phyloP scores from a whole-genome alignment of 2,113 vertebrate genomes.

The Donacobius atricapilla region DNA sequence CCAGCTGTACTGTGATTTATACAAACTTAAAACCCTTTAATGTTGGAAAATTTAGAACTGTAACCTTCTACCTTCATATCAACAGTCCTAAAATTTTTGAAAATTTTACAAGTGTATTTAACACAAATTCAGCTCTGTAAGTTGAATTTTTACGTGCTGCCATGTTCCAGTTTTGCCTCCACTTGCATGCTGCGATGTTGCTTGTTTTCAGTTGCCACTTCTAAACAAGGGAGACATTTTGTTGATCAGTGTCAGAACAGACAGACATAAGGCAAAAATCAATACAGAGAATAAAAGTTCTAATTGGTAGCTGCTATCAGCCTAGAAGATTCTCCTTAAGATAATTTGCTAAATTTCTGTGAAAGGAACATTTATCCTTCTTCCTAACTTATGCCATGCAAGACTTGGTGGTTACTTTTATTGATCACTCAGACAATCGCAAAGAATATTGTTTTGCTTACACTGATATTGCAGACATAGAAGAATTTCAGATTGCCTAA shows the following conservation, averaged over 20 bases:
- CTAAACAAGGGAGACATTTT: neutral
- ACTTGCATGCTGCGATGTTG: neutral
- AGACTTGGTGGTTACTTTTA: neutral
- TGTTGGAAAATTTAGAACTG: neutral
- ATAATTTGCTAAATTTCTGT: neutral
- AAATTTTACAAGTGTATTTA: neutral
- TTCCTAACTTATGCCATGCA: neutral
- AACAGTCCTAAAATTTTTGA: neutral
- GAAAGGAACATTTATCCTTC: neutral
- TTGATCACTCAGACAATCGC: neutral
- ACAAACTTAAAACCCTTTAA: neutral
- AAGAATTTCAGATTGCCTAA: neutral
- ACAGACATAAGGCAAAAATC: neutral
- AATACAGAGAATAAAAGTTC: neutral
- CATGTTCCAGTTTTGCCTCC: neutral
- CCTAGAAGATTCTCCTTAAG: neutral
- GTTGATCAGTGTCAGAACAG: neutral
- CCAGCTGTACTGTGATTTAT: neutral
- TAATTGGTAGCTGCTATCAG: neutral
- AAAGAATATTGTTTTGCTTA: neutral
- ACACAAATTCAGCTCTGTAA: neutral
- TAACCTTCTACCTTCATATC: neutral
- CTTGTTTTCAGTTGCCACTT: neutral
- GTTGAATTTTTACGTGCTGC: neutral
- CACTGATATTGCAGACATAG: neutral